Evolutionary conservation across 2,113 vertebrate genomes (phyloP).

Genomic region (Gopherus flavomarginatus): DNA sequence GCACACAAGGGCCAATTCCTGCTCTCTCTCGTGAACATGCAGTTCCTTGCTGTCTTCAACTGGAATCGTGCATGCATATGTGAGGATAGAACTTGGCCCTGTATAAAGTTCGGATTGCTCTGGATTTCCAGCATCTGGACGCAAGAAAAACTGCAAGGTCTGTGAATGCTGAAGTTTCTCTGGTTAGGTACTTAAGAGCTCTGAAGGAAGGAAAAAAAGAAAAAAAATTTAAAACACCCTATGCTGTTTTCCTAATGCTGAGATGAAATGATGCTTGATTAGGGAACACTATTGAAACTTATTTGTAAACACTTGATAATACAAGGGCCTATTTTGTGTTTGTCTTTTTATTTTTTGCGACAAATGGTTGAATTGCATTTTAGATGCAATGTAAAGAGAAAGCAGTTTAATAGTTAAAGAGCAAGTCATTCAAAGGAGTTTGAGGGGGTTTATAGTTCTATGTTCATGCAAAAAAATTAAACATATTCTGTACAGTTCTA

Average conservation of each 20-base stretch:
- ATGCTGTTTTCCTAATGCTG: not conserved
- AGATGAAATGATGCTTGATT: not conserved
- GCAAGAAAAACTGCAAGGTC: not conserved
- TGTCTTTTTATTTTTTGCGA: not conserved
- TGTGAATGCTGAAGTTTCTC: not conserved
- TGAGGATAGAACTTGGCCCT: not conserved
- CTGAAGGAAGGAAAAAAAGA: not conserved
- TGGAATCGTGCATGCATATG: accelerated
- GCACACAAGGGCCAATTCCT: not conserved
- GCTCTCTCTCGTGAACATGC: accelerated
- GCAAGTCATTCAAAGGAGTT: conserved; percentile 2
- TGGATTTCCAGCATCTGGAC: not conserved
- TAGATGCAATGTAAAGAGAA: not conserved
- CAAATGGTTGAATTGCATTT: not conserved
- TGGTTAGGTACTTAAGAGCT: not conserved
- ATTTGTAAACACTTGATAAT: not conserved
- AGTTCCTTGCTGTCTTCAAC: accelerated
- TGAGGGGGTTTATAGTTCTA: conserved; percentile 41
- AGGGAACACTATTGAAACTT: not conserved
- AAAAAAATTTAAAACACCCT: not conserved
- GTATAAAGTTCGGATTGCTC: accelerated
- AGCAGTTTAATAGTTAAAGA: conserved; percentile 5
- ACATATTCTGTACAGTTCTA: conserved; percentile 13
- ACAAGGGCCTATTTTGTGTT: not conserved
- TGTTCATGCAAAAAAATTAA: conserved; percentile 18